Conservation (phyloP, 2,797 vertebrate species). For the Eulemur mongoz region DNA sequence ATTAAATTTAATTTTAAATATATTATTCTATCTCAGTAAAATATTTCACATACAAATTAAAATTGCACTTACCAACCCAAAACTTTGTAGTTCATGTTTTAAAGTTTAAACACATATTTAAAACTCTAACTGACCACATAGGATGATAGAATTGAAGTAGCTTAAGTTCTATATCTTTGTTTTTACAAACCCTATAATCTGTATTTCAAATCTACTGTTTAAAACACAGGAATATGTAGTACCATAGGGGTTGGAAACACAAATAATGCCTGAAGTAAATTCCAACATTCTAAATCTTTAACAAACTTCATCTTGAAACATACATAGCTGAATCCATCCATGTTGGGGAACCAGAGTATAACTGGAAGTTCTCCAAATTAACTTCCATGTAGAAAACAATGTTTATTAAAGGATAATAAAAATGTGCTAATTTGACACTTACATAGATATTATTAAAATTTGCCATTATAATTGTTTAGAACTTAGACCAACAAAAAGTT, state of each 20-base stretch:
- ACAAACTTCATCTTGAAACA: background rate
- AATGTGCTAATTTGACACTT: slow-evolving; percentile 43
- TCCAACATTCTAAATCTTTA: background rate
- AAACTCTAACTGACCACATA: background rate
- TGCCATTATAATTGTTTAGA: slow-evolving; percentile 1
- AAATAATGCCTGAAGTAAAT: background rate
- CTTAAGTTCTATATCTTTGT: background rate
- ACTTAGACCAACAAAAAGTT: background rate
- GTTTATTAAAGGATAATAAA: slow-evolving; percentile 43
- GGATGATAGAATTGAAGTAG: background rate
- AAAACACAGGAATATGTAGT: background rate
- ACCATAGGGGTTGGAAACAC: background rate
- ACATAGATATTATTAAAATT: slow-evolving; percentile 35
- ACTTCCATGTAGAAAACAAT: slow-evolving; percentile 11
- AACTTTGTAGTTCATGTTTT: background rate
- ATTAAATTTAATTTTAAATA: background rate
- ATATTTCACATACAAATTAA: background rate
- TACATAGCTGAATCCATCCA: background rate
- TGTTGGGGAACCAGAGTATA: background rate
- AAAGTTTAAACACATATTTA: background rate
- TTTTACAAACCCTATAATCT: background rate
- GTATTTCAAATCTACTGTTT: background rate
- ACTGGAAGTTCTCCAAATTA: background rate
- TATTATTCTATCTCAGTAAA: background rate
- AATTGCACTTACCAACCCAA: background rate